Evolutionary conservation across 1,140 invertebrate species (phyloP).

Genomic region (Pollicipes pollicipes): DNA sequence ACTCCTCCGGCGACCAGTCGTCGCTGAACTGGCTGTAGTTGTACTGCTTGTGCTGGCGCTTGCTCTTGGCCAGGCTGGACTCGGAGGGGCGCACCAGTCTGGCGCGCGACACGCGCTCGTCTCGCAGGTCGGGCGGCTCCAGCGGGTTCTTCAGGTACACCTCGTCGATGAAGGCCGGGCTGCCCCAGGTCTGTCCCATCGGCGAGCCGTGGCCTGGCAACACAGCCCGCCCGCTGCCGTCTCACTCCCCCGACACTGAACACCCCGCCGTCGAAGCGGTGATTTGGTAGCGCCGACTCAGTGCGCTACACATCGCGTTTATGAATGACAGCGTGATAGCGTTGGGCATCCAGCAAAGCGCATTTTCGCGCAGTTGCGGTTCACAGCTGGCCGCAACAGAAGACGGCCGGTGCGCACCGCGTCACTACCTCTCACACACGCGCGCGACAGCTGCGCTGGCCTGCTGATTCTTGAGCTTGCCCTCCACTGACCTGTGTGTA

Average conservation of each 20-base stretch:
- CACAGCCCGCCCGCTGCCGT: not conserved
- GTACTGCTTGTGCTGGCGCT: conserved; percentile 25
- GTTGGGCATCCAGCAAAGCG: too few species aligned
- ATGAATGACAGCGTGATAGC: too few species aligned
- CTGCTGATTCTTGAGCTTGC: too few species aligned
- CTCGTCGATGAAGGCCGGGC: conserved; percentile 58
- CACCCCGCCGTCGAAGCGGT: too few species aligned
- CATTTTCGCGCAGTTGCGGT: too few species aligned
- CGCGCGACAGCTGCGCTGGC: too few species aligned
- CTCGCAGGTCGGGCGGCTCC: conserved; percentile 49
- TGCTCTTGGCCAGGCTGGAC: conserved; percentile 17
- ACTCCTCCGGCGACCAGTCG: conserved; percentile 18
- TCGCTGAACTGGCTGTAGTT: conserved; percentile 30
- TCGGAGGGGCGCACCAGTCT: not conserved
- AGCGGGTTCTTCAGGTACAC: conserved; percentile 66
- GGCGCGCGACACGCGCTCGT: not conserved
- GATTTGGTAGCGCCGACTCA: too few species aligned
- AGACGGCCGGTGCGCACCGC: too few species aligned
- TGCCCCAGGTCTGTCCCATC: conserved; percentile 65
- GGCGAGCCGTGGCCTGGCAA: conserved; percentile 41
- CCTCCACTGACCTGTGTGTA: conserved; percentile 56
- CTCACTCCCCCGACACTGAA: too few species aligned
- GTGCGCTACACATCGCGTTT: too few species aligned
- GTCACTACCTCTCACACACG: too few species aligned
- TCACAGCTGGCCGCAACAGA: too few species aligned